These are phyloP conservation scores for Pampusana beccarii DNA, from an alignment of 2,113 vertebrate species.

Conservation along the genomic window DNA sequence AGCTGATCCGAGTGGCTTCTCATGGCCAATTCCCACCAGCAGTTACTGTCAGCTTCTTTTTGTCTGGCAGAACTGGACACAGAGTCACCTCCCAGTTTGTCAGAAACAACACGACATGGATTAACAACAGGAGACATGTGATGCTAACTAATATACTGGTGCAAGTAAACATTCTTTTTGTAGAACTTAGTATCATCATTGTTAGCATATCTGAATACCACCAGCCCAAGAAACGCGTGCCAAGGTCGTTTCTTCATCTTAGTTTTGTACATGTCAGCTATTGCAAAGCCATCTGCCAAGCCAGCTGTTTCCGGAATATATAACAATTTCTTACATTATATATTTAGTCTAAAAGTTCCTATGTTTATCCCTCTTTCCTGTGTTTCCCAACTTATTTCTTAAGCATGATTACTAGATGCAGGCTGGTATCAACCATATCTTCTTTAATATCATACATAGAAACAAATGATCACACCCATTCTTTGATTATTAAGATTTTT, in stretches of 20 bases:
- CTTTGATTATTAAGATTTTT: not conserved
- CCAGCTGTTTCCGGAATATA: slow-evolving; percentile 27
- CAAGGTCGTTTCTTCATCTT: not conserved
- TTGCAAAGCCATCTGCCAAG: slow-evolving; percentile 35
- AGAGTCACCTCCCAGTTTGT: not conserved
- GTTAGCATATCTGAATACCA: not conserved
- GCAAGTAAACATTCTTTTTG: not conserved
- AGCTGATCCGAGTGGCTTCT: not conserved
- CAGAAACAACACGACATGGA: not conserved
- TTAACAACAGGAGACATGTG: not conserved
- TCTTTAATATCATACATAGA: not conserved
- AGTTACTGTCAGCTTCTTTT: not conserved
- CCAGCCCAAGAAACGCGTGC: not conserved
- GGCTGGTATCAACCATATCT: not conserved
- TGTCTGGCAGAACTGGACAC: not conserved
- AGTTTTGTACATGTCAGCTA: slow-evolving; percentile 9
- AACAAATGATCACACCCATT: not conserved
- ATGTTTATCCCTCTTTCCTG: not conserved
- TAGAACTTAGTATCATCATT: not conserved
- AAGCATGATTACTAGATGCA: not conserved
- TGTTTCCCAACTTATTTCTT: not conserved
- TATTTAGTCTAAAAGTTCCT: not conserved
- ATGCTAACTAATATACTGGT: not conserved
- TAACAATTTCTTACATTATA: not conserved
- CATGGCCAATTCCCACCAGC: not conserved